These are phyloP conservation scores for Hippocampus abdominalis DNA, from an alignment of 2,113 vertebrate species.

Conservation along the genomic window DNA sequence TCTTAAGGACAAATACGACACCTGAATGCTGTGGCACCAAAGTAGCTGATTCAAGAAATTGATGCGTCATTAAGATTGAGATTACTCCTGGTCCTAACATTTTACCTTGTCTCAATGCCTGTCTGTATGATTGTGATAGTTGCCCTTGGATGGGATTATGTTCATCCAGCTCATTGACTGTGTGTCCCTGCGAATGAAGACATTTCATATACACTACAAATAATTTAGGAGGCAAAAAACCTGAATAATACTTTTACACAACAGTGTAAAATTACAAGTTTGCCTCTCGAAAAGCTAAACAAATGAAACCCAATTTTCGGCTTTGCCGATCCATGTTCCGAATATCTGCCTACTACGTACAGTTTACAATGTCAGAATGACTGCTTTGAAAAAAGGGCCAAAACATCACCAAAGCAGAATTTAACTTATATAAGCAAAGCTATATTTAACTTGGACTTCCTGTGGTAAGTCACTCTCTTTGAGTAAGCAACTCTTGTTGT, in stretches of 20 bases:
- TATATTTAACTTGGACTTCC: background rate
- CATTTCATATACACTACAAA: background rate
- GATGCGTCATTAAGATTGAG: too few species aligned
- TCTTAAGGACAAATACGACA: too few species aligned
- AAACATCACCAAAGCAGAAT: background rate
- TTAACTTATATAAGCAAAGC: too few species aligned
- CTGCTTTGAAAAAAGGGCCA: too few species aligned
- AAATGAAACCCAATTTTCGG: background rate
- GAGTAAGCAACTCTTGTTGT: background rate
- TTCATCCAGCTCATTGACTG: background rate
- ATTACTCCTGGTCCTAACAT: background rate
- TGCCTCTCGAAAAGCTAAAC: background rate
- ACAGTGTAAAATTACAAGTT: too few species aligned
- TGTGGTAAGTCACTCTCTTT: background rate
- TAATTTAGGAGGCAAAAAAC: too few species aligned
- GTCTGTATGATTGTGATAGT: background rate
- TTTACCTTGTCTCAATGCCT: background rate
- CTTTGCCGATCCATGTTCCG: background rate
- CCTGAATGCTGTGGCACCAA: background rate
- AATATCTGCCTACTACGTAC: too few species aligned
- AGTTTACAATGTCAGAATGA: too few species aligned
- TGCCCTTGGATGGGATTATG: background rate
- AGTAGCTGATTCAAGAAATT: background rate
- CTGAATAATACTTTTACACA: background rate
- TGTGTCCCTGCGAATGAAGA: background rate